Evolutionary conservation across 2,113 vertebrate species (phyloP).

Genomic region (Oxyruncus cristatus): DNA sequence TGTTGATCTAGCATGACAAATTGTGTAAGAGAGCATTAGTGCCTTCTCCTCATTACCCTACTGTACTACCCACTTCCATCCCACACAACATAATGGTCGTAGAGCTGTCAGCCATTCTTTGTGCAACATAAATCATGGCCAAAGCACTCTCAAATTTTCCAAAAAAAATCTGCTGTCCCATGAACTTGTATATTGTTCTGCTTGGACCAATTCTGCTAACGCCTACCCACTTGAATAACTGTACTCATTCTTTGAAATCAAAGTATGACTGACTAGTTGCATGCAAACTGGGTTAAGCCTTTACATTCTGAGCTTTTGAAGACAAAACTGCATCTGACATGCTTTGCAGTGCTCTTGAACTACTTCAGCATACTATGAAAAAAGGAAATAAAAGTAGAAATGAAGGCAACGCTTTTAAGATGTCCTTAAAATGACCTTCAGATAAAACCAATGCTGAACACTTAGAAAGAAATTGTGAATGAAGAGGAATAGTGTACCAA

Average conservation of each 20-base stretch:
- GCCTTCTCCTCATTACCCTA: not conserved
- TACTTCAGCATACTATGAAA: not conserved
- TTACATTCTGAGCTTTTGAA: conserved; percentile 22
- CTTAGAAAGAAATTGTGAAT: not conserved
- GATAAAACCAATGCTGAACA: not conserved
- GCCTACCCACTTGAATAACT: not conserved
- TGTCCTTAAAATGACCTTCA: not conserved
- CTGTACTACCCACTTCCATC: not conserved
- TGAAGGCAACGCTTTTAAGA: not conserved
- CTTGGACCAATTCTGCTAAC: not conserved
- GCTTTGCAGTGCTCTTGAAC: conserved; percentile 5
- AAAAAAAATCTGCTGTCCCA: not conserved
- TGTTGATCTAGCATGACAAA: not conserved
- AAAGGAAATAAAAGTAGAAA: not conserved
- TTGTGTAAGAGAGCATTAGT: not conserved
- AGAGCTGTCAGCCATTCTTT: not conserved
- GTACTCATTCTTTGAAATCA: not conserved
- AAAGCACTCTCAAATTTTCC: not conserved
- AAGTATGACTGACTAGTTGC: not conserved
- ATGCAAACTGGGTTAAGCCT: conserved; percentile 11
- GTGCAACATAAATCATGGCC: not conserved
- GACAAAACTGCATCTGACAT: not conserved
- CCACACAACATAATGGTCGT: not conserved
- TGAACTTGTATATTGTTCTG: not conserved
- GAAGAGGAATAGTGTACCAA: conserved; percentile 7